Evolutionary conservation across 2,888 invertebrate genomes (phyloP).

Genomic region (Drosophila suboccidentalis): DNA sequence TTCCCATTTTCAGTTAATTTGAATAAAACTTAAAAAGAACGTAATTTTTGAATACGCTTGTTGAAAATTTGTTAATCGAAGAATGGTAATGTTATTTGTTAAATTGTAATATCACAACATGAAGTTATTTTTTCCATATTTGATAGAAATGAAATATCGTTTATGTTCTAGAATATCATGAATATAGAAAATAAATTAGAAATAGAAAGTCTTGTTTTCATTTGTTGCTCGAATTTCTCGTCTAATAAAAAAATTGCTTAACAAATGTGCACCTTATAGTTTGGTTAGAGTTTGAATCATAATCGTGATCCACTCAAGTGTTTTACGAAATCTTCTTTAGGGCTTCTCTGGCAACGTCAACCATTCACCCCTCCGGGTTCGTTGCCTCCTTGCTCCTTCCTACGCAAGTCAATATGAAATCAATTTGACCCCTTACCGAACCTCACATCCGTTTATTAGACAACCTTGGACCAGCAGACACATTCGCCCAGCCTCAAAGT

Average conservation of each 20-base stretch:
- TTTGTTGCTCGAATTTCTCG: neutral
- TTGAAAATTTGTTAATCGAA: no score
- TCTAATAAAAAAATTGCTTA: no score
- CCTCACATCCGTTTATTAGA: conserved; percentile 22
- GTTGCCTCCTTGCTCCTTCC: neutral
- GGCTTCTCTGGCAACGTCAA: neutral
- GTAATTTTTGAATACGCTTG: no score
- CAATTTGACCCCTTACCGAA: conserved; percentile 53
- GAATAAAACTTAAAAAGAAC: no score
- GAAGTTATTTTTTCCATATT: neutral
- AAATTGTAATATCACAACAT: neutral
- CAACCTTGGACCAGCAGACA: conserved; percentile 56
- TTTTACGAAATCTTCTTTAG: conserved; percentile 12
- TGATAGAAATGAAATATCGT: neutral
- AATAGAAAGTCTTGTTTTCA: neutral
- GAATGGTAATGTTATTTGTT: neutral
- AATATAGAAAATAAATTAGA: neutral
- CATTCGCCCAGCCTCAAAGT: conserved; percentile 52
- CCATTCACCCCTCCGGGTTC: neutral
- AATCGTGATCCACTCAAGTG: neutral
- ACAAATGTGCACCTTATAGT: no score
- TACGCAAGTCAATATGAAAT: conserved; percentile 54
- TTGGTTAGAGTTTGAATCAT: no score
- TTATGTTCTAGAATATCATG: neutral
- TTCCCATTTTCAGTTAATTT: no score